A percentile compares a stretch with the other conserved stretches of the same genome.
Conservation (phyloP, 2,797 vertebrate species). For the Eulemur albifrons region DNA sequence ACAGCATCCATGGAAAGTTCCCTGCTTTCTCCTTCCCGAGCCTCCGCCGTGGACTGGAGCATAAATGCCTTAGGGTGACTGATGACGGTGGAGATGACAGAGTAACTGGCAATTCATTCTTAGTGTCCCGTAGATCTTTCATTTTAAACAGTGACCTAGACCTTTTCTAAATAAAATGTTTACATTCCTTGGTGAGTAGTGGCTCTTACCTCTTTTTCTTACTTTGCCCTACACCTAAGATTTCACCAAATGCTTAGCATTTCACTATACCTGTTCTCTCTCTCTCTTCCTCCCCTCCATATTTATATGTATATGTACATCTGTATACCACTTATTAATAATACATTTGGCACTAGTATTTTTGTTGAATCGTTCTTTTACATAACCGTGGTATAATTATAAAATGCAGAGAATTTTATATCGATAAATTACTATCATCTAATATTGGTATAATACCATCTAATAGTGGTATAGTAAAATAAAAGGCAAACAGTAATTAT, state of each 20-base stretch:
- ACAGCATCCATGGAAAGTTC: neutral
- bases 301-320: neutral
- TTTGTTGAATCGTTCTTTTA: neutral
- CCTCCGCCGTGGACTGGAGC: neutral
- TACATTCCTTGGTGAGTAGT: neutral
- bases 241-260: neutral
- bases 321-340: neutral
- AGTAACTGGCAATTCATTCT: neutral
- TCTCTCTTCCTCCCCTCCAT: too few relatives aligned
- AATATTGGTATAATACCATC: neutral
- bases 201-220: neutral
- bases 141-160: neutral
- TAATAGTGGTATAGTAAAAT: too few relatives aligned
- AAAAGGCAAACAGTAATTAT: too few relatives aligned
- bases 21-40: neutral
- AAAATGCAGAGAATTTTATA: neutral
- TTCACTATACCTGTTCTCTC: neutral
- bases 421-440: neutral
- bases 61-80: neutral
- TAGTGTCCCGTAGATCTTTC: neutral
- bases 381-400: neutral
- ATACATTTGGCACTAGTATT: neutral
- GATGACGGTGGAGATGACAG: neutral
- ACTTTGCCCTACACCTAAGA: neutral
- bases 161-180: neutral